phyloP scores from a whole-genome alignment of 2,113 vertebrate genomes.

The Prietella phreatophila region DNA sequence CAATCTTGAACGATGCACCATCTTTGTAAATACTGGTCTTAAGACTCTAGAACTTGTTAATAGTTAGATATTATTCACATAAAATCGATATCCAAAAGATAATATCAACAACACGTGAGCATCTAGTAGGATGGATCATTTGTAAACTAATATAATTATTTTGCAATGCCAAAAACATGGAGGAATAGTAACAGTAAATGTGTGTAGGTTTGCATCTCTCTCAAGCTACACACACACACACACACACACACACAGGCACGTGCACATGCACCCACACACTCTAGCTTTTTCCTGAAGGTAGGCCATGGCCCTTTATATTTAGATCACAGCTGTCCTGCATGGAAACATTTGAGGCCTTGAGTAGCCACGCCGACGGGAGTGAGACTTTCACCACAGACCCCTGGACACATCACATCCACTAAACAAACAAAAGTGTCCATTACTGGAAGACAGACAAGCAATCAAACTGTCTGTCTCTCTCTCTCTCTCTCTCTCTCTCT shows the following conservation, averaged over 20 bases:
- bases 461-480: neutral
- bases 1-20: neutral
- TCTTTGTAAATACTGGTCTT: neutral
- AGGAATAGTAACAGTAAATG: conserved; percentile 43
- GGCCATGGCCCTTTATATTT: conserved; percentile 70
- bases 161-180: conserved; percentile 59
- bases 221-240: neutral
- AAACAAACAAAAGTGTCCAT: conserved; percentile 23
- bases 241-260: neutral
- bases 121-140: neutral
- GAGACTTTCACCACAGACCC: conserved; percentile 38
- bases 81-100: neutral
- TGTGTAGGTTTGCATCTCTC: neutral
- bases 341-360: conserved; percentile 66
- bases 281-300: conserved; percentile 70
- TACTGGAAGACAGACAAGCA: neutral
- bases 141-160: neutral
- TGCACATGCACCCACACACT: conserved; percentile 42
- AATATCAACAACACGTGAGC: neutral
- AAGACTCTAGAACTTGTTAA: neutral
- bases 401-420: neutral
- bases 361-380: conserved; percentile 47
- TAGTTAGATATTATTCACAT: neutral
- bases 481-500: no score
- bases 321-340: conserved; percentile 70